A percentile compares a stretch with the other conserved stretches of the same genome.
Evolutionary conservation across 2,888 invertebrate genomes (phyloP).

Genomic region (Lasius fuliginosus): DNA sequence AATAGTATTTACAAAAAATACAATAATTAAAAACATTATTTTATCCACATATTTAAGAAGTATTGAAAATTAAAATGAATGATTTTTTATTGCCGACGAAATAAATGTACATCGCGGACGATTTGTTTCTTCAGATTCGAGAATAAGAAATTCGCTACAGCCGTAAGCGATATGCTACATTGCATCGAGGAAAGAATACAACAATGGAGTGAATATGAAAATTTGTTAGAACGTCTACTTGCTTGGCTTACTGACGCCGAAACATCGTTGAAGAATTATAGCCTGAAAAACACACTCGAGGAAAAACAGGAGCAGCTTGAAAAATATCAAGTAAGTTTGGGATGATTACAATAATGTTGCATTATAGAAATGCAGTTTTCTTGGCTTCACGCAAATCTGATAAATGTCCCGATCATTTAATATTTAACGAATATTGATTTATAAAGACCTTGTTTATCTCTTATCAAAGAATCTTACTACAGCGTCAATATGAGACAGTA

Average conservation of each 20-base stretch:
- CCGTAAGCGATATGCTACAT: slow-evolving; percentile 92
- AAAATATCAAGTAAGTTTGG: slow-evolving; percentile 92
- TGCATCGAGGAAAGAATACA: slow-evolving; percentile 94
- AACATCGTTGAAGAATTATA: slow-evolving; percentile 94
- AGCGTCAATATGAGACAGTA: background rate
- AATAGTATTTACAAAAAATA: slow-evolving; percentile 41
- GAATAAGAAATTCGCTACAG: slow-evolving; percentile 93
- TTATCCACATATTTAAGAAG: background rate
- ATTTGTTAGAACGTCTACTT: slow-evolving; percentile 93
- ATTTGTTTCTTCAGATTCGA: slow-evolving; percentile 88
- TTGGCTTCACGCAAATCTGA: slow-evolving; percentile 14
- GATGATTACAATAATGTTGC: background rate
- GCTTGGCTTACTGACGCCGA: slow-evolving; percentile 96
- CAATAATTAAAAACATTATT: slow-evolving; percentile 6
- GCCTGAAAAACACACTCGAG: slow-evolving; percentile 93
- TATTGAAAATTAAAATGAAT: background rate
- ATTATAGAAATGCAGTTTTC: background rate
- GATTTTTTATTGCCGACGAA: background rate
- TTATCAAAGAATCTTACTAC: slow-evolving; percentile 19
- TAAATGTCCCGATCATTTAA: background rate
- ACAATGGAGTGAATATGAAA: slow-evolving; percentile 97
- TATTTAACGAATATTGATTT: slow-evolving; percentile 21
- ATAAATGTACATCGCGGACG: background rate
- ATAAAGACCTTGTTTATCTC: slow-evolving; percentile 15
- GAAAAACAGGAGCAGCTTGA: slow-evolving; percentile 96